Evolutionary conservation across 1,140 invertebrate genomes (phyloP).

Genomic region (Stegodyphus dumicola): DNA sequence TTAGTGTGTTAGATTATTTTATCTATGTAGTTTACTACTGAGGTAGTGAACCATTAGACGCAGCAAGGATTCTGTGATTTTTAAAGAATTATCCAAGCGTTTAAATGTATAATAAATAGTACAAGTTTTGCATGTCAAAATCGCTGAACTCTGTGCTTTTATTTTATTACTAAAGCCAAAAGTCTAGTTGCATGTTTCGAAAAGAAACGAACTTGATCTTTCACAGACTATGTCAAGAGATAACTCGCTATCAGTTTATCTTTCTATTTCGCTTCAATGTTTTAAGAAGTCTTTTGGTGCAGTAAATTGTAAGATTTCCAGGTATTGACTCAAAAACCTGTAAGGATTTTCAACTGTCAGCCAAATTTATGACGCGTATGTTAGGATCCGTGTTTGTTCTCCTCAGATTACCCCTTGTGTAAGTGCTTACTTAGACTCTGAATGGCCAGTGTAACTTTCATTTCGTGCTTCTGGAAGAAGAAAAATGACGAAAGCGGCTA

Average conservation of each 20-base stretch:
- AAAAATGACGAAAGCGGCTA: background rate
- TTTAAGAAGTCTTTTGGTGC: background rate
- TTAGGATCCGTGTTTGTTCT: background rate
- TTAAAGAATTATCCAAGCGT: too few relatives aligned
- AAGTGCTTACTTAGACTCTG: background rate
- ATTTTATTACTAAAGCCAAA: too few relatives aligned
- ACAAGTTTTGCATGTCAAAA: too few relatives aligned
- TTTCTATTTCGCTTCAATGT: background rate
- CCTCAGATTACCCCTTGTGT: background rate
- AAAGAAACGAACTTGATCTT: too few relatives aligned
- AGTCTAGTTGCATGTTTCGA: too few relatives aligned
- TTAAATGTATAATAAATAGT: too few relatives aligned
- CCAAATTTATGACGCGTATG: background rate
- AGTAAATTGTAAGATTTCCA: background rate
- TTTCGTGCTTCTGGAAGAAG: background rate
- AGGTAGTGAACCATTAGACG: too few relatives aligned
- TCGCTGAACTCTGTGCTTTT: too few relatives aligned
- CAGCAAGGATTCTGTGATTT: too few relatives aligned
- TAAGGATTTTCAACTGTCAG: background rate
- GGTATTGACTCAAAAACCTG: background rate
- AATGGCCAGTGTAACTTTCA: background rate
- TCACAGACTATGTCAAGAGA: too few relatives aligned
- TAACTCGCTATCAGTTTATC: background rate
- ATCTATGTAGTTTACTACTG: too few relatives aligned
- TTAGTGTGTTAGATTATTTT: too few relatives aligned